A percentile compares a stretch with the other conserved stretches of the same genome.
Evolutionary conservation across 2,797 vertebrate species (phyloP).

Genomic region (Sciurus carolinensis): DNA sequence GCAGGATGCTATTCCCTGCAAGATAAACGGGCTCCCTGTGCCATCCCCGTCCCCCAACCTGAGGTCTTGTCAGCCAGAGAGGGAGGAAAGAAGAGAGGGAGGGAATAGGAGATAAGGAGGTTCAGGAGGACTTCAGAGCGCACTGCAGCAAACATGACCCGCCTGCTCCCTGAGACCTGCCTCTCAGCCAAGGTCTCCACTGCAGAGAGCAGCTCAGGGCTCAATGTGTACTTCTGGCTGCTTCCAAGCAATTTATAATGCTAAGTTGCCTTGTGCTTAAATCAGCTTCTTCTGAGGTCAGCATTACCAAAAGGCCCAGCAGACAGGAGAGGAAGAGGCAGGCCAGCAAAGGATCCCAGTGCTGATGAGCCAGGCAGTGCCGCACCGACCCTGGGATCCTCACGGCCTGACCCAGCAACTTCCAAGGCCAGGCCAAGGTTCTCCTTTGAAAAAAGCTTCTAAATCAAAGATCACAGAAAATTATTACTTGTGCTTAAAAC

Average conservation of each 20-base stretch:
- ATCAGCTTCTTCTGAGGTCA: slow-evolving; percentile 48
- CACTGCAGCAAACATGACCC: slow-evolving; percentile 29
- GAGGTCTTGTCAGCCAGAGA: not conserved
- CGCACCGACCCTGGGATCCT: not conserved
- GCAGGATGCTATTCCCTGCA: not conserved
- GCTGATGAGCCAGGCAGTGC: not conserved
- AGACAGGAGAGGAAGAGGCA: not conserved
- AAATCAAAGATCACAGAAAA: not conserved
- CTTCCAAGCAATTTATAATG: not conserved
- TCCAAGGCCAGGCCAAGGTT: not conserved
- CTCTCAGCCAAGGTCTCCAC: not conserved
- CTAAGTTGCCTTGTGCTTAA: slow-evolving; percentile 12
- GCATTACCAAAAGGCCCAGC: not conserved
- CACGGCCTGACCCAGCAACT: not conserved
- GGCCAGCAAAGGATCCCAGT: not conserved
- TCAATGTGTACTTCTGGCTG: not conserved
- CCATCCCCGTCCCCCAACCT: accelerated
- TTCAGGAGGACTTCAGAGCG: not conserved
- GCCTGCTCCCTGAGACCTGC: not conserved
- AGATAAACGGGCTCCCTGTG: too few species aligned
- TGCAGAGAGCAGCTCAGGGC: slow-evolving; percentile 12
- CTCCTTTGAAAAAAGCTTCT: not conserved
- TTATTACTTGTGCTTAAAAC: not conserved
- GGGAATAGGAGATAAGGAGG: not conserved
- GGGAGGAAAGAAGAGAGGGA: not conserved